Conservation (phyloP, 2,797 vertebrate species). For the Malurus leucopterus region DNA sequence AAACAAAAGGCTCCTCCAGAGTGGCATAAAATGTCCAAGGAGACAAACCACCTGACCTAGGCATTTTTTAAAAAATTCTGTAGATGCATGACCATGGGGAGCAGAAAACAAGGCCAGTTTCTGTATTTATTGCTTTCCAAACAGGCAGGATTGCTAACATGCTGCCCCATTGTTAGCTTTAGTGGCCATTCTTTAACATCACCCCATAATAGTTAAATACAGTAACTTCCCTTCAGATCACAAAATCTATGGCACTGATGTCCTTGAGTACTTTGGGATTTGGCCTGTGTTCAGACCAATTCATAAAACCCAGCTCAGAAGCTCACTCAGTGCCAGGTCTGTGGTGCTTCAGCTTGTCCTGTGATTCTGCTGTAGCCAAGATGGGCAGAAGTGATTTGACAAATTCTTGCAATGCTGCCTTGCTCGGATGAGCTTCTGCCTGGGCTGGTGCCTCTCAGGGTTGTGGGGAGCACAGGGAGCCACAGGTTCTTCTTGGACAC, state of each 20-base stretch:
- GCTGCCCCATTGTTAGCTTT: background rate
- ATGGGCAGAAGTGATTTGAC: background rate
- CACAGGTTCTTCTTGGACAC: background rate
- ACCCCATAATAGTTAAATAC: background rate
- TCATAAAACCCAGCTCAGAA: background rate
- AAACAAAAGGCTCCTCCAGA: background rate
- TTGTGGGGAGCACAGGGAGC: background rate
- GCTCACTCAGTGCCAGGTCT: background rate
- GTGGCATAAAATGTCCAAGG: background rate
- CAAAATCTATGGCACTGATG: background rate
- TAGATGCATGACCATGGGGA: background rate
- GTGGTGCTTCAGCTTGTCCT: background rate
- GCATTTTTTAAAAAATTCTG: background rate
- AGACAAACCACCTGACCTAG: background rate
- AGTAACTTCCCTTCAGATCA: background rate
- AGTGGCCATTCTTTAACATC: background rate
- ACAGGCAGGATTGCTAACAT: background rate
- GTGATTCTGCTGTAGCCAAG: background rate
- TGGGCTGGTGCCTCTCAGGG: accelerated
- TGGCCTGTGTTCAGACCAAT: background rate
- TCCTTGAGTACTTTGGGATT: background rate
- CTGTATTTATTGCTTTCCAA: background rate
- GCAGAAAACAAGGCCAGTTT: background rate
- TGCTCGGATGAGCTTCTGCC: background rate
- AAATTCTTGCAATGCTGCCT: accelerated